phyloP scores from a whole-genome alignment of 2,888 invertebrate species.

The Mythimna vitellina region DNA sequence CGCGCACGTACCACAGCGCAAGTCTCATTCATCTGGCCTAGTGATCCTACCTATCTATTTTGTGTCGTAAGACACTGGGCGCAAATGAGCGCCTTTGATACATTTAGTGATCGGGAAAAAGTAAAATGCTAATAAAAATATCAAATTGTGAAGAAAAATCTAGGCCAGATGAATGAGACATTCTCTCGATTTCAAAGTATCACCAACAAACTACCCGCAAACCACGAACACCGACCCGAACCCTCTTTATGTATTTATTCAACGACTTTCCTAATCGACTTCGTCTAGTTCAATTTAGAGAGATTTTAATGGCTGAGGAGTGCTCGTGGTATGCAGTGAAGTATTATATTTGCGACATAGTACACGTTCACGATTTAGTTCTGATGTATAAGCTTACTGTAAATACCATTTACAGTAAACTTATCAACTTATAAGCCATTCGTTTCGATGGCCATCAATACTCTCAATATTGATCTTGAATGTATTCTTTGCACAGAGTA shows the following conservation, averaged over 20 bases:
- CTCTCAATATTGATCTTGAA: not conserved
- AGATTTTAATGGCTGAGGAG: not conserved
- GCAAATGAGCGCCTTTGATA: too few species aligned
- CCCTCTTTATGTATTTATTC: not conserved
- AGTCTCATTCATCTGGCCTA: too few species aligned
- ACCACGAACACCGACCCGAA: too few species aligned
- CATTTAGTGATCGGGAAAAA: too few species aligned
- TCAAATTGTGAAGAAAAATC: too few species aligned
- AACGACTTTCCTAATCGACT: not conserved
- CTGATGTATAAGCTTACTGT: not conserved
- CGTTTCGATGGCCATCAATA: not conserved
- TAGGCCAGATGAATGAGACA: too few species aligned
- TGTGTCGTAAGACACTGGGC: too few species aligned
- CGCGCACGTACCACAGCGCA: not conserved
- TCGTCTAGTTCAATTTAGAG: too few species aligned
- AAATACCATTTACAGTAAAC: not conserved
- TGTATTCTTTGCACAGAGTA: not conserved
- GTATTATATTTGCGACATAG: slow-evolving; percentile 6
- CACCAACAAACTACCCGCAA: not conserved
- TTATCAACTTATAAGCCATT: too few species aligned
- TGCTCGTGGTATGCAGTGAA: slow-evolving; percentile 25
- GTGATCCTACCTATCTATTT: too few species aligned
- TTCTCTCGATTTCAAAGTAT: too few species aligned
- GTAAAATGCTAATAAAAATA: too few species aligned
- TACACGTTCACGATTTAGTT: slow-evolving; percentile 11